These are phyloP conservation scores for Ferrisia virgata DNA, from an alignment of 2,888 invertebrate species.

Conservation along the genomic window DNA sequence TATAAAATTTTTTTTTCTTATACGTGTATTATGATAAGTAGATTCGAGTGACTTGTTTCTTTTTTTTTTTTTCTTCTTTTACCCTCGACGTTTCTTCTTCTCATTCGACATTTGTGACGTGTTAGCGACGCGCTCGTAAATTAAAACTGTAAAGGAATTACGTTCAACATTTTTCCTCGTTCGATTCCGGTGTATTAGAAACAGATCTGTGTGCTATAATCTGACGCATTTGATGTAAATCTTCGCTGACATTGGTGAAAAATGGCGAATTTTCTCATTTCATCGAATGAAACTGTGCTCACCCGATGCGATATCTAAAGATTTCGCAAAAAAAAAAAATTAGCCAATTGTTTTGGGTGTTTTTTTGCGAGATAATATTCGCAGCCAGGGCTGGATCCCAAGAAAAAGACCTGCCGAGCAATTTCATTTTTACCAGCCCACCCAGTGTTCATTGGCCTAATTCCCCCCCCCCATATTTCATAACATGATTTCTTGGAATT, in stretches of 20 bases:
- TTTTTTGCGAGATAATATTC: too few relatives aligned
- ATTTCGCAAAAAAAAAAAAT: neutral
- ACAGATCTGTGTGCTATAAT: neutral
- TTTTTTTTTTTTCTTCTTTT: neutral
- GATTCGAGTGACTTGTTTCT: neutral
- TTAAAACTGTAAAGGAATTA: slow-evolving; percentile 22
- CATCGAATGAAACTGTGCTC: neutral
- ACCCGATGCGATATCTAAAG: neutral
- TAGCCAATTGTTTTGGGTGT: too few relatives aligned
- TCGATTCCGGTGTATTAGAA: neutral
- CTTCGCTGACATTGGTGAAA: neutral
- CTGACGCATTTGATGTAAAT: slow-evolving; percentile 13
- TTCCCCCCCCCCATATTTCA: too few relatives aligned
- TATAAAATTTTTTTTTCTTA: neutral
- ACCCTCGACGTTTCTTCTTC: neutral
- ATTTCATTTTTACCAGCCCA: too few relatives aligned
- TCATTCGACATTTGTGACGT: neutral
- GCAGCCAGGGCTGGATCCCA: too few relatives aligned
- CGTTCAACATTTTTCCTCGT: slow-evolving; percentile 3
- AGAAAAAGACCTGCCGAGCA: too few relatives aligned
- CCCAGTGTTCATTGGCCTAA: too few relatives aligned
- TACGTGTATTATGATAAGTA: neutral
- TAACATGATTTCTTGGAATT: too few relatives aligned
- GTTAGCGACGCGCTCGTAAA: neutral
- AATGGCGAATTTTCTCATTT: slow-evolving; percentile 7